phyloP scores from a whole-genome alignment of 2,113 vertebrate species.

The Aspidoscelis tigris region DNA sequence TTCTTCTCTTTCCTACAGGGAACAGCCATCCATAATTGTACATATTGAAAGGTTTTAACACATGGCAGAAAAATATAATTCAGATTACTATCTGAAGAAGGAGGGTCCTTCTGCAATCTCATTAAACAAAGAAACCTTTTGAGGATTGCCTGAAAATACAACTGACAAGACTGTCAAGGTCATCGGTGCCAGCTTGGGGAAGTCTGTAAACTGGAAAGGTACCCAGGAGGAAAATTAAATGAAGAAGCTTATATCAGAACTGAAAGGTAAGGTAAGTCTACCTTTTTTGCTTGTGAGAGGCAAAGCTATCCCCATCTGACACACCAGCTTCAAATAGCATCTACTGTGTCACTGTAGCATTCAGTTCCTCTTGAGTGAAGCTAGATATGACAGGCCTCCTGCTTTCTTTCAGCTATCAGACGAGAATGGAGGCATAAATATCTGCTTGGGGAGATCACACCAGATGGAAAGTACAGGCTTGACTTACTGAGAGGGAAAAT shows the following conservation, averaged over 20 bases:
- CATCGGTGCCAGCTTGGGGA: slow-evolving; percentile 1
- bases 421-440: fast-evolving
- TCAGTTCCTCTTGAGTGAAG: slow-evolving; percentile 23
- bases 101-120: background rate
- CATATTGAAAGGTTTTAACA: background rate
- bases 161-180: slow-evolving; percentile 30
- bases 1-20: background rate
- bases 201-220: slow-evolving; percentile 14
- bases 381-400: slow-evolving; percentile 30
- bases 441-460: background rate
- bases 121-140: slow-evolving; percentile 1
- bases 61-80: background rate
- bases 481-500: slow-evolving; percentile 30
- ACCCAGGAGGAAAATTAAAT: slow-evolving; percentile 24
- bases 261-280: background rate
- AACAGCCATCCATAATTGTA: background rate
- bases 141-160: background rate
- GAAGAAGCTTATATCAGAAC: slow-evolving; percentile 26
- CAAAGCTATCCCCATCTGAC: slow-evolving; percentile 14
- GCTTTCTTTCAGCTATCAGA: slow-evolving; percentile 3
- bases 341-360: slow-evolving; percentile 25
- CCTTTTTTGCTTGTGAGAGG: slow-evolving; percentile 19
- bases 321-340: slow-evolving; percentile 6
- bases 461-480: slow-evolving; percentile 28
- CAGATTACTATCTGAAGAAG: slow-evolving; percentile 10